Evolutionary conservation across 2,888 invertebrate species (phyloP).

Genomic region (Acronicta alni): DNA sequence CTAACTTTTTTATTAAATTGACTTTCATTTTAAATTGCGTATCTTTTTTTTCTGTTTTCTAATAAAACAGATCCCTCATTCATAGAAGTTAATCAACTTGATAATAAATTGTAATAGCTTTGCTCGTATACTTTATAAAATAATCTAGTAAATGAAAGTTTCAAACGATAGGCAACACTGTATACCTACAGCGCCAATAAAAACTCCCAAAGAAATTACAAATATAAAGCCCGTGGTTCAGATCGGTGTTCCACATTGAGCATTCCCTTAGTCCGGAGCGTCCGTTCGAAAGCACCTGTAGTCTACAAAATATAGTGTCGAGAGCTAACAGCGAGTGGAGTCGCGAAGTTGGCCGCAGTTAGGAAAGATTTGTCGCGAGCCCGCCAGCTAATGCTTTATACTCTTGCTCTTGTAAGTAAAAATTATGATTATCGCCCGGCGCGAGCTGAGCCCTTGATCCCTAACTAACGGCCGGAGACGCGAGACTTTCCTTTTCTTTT

Average conservation of each 20-base stretch:
- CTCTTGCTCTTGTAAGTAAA: slow-evolving; percentile 88
- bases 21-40: neutral
- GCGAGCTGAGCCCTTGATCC: slow-evolving; percentile 87
- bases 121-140: too few relatives aligned
- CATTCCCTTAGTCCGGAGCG: slow-evolving; percentile 47
- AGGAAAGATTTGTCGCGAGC: slow-evolving; percentile 87
- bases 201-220: neutral
- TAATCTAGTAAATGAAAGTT: too few relatives aligned
- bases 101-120: too few relatives aligned
- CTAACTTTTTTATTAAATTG: neutral
- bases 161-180: too few relatives aligned
- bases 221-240: neutral
- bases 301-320: slow-evolving; percentile 74
- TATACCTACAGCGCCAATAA: neutral
- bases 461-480: slow-evolving; percentile 85
- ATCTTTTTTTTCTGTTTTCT: too few relatives aligned
- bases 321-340: slow-evolving; percentile 70
- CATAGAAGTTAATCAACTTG: too few relatives aligned
- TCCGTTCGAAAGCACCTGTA: slow-evolving; percentile 67
- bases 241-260: slow-evolving; percentile 28
- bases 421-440: slow-evolving; percentile 89
- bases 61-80: too few relatives aligned
- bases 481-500: slow-evolving; percentile 87
- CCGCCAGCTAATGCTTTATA: slow-evolving; percentile 82
- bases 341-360: slow-evolving; percentile 87